Evolutionary conservation across 2,113 vertebrate genomes (phyloP).

Genomic region (Petrocephalus microphthalmus): DNA sequence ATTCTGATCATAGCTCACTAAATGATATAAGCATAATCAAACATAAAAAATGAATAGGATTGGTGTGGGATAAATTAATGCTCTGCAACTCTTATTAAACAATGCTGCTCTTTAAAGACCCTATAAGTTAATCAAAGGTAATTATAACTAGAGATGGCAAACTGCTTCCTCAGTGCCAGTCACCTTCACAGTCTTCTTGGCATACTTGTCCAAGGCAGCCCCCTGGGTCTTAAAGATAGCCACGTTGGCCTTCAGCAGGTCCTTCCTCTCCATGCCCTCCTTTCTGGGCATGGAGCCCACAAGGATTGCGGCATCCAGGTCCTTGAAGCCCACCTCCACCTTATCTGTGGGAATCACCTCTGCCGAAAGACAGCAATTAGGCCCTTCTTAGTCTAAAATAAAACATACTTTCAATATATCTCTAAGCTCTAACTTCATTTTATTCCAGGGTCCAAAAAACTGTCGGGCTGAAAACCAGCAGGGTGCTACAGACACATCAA

Average conservation of each 20-base stretch:
- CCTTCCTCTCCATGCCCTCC: conserved; percentile 97
- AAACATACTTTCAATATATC: not conserved
- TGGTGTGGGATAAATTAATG: not conserved
- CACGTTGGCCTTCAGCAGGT: conserved; percentile 92
- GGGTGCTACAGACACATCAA: not conserved
- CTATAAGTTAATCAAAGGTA: not conserved
- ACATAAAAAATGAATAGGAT: not conserved
- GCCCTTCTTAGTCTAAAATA: not conserved
- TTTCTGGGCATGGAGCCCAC: conserved; percentile 96
- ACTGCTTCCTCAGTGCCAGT: conserved; percentile 24
- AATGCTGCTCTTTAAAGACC: not conserved
- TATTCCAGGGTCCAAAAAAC: not conserved
- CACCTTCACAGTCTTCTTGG: conserved; percentile 97
- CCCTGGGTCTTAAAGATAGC: conserved; percentile 95
- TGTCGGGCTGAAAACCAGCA: not conserved
- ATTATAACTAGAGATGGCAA: not conserved
- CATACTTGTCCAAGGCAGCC: conserved; percentile 83
- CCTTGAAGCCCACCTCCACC: conserved; percentile 89
- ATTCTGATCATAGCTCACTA: not conserved
- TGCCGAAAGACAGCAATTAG: conserved; percentile 36
- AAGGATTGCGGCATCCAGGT: conserved; percentile 84
- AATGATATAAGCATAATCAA: not conserved
- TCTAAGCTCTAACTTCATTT: not conserved
- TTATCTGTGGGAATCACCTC: conserved; percentile 92
- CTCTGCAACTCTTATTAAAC: not conserved